These are phyloP conservation scores for Orthosia cruda DNA, from an alignment of 2,888 invertebrate species.

Conservation along the genomic window DNA sequence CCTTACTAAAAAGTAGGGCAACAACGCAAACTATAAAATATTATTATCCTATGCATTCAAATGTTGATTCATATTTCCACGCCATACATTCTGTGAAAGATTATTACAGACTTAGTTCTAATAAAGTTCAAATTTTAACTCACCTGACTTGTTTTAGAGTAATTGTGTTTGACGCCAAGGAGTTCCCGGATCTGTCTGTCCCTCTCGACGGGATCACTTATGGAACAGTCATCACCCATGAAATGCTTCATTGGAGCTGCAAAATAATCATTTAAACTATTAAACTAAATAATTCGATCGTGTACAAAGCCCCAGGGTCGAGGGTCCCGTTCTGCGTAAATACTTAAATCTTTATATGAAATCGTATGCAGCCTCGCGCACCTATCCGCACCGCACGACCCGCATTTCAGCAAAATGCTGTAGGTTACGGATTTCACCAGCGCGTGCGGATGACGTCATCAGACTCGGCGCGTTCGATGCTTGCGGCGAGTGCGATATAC, in stretches of 20 bases:
- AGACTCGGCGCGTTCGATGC: too few species aligned
- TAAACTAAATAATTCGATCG: not conserved
- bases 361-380: too few species aligned
- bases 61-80: not conserved
- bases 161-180: conserved; percentile 73
- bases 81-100: not conserved
- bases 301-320: too few species aligned
- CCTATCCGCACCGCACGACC: too few species aligned
- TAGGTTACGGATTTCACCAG: too few species aligned
- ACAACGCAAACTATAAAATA: not conserved
- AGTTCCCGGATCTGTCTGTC: conserved; percentile 84
- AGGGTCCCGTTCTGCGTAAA: too few species aligned
- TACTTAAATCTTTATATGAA: too few species aligned
- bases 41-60: not conserved
- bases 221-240: conserved; percentile 82
- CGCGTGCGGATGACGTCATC: too few species aligned
- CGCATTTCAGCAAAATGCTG: too few species aligned
- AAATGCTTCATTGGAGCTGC: conserved; percentile 83
- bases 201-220: conserved; percentile 80
- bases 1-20: not conserved
- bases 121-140: not conserved
- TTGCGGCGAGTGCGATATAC: too few species aligned
- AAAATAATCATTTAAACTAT: conserved; percentile 38
- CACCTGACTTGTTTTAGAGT: conserved; percentile 47
- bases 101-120: not conserved